Base-by-base conservation (phyloP, 1,140 invertebrate genomes). In the Zaprionus tsacasi region DNA sequence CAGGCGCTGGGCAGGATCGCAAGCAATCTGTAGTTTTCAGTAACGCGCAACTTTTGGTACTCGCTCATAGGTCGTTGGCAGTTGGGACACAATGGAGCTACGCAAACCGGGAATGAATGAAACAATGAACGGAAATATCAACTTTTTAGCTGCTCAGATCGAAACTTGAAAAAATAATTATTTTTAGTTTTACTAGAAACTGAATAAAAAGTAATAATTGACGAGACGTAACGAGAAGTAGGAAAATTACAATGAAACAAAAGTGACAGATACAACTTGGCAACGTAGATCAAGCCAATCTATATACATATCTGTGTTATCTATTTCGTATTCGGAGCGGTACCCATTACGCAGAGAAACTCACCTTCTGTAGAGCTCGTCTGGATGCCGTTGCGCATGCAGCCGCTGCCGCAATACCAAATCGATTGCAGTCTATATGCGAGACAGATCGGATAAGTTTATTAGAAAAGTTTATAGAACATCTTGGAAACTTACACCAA, bases 341-440 rank as follows among this genome's bases (percentile, higher is more conserved):
- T 50, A 25, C 10, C 3, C 1, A 8, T 6, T 12, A 3, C 2
- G 27, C 17, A 13, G 5, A 27, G n/a, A 43, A 17, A 65, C 76
- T 25, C 82, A 91, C 91, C 91, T 60, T 91, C 81, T 5, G 76
- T 79, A n/a, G 83, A 81, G 50, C 63, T 78, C 12, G 76, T 76
- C 71, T 87, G 88, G 43, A 92, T 75, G n/a, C 80, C 91, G 69
- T 92, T 92, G n/a, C 91, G 76, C 43, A 78, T 56, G 38, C 91
- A 92, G 35, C 88, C 82, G 12, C 82, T 76, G 30, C 74, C 66
- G 60, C 91, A 92, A 65, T 81, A 92, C 91, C 91, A 92, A 70
- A 89, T 81, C 11, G 91, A 87, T 81, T 92, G 91, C 3, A 92
- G 56, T 7, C 91, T 92, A 12, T 6, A 25, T 30, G 27, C 27